Percentiles rank a stretch among this genome's conserved stretches.
Conservation (phyloP, 2,113 vertebrate species). For the Platysternon megacephalum region DNA sequence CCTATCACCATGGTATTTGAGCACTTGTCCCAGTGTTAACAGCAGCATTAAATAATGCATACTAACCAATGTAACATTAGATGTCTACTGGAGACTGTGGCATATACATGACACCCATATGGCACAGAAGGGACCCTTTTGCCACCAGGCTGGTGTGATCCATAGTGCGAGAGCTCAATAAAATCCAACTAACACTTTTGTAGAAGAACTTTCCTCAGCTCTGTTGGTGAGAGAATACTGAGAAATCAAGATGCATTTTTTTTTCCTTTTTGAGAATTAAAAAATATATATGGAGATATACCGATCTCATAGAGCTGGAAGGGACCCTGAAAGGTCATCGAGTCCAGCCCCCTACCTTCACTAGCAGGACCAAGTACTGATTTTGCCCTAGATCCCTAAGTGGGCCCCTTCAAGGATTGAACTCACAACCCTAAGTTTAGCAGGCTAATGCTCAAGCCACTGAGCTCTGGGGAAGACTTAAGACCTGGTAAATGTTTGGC, state of each 20-base stretch:
- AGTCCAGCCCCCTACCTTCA: no score
- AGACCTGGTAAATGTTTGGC: no score
- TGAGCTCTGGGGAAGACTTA: no score
- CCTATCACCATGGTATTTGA: accelerated
- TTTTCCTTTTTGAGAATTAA: no score
- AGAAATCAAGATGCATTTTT: background rate
- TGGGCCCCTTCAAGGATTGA: no score
- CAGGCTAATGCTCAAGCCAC: no score
- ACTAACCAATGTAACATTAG: slow-evolving; percentile 19
- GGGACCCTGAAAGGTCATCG: no score
- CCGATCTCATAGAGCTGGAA: no score
- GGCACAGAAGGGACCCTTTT: slow-evolving; percentile 6
- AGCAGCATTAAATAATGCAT: background rate
- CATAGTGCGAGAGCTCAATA: background rate
- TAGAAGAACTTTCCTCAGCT: slow-evolving; percentile 6
- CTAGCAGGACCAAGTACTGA: no score
- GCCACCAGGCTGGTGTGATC: background rate
- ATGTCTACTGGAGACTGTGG: background rate
- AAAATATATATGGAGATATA: no score
- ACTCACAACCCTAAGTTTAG: no score
- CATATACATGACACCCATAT: background rate
- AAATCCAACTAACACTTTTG: slow-evolving; percentile 13
- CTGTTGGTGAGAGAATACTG: background rate
- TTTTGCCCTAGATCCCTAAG: no score
- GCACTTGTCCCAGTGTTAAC: accelerated